A percentile compares a stretch with the other conserved stretches of the same genome.
These are phyloP conservation scores for Ranitomeya imitator DNA, from an alignment of 2,113 vertebrate species.

Conservation along the genomic window DNA sequence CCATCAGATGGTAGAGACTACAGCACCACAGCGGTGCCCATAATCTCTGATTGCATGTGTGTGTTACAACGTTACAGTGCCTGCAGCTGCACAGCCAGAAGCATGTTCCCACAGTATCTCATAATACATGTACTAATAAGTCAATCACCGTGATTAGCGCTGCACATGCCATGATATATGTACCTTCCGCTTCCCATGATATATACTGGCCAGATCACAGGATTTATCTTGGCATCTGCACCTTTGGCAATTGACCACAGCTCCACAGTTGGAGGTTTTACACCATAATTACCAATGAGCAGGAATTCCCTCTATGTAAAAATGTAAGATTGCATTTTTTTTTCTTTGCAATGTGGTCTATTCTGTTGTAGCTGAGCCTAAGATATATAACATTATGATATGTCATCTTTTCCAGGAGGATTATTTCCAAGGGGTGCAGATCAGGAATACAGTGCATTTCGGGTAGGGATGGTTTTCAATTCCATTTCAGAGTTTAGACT, in stretches of 20 bases:
- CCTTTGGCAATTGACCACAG: background rate
- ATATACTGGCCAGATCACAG: background rate
- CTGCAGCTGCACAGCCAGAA: background rate
- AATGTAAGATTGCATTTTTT: background rate
- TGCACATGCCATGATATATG: background rate
- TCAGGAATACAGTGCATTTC: conserved; percentile 99
- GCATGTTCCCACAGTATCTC: background rate
- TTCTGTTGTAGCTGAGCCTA: background rate
- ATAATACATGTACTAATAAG: background rate
- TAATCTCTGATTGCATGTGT: background rate
- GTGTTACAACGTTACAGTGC: background rate
- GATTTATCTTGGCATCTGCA: background rate
- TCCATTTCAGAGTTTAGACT: conserved; percentile 93
- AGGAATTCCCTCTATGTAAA: background rate
- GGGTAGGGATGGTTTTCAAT: conserved; percentile 96
- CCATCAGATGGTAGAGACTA: background rate
- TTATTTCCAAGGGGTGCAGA: conserved; percentile 96
- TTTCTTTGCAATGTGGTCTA: background rate
- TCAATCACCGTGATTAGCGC: background rate
- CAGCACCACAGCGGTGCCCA: background rate
- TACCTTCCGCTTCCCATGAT: background rate
- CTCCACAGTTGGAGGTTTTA: conserved; percentile 10
- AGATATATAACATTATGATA: background rate
- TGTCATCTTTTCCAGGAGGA: conserved; percentile 80
- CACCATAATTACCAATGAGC: background rate